Percentiles rank a stretch among this genome's conserved stretches.
These are phyloP conservation scores for Corythornis vintsioides DNA, from an alignment of 2,113 vertebrate genomes.

Conservation along the genomic window DNA sequence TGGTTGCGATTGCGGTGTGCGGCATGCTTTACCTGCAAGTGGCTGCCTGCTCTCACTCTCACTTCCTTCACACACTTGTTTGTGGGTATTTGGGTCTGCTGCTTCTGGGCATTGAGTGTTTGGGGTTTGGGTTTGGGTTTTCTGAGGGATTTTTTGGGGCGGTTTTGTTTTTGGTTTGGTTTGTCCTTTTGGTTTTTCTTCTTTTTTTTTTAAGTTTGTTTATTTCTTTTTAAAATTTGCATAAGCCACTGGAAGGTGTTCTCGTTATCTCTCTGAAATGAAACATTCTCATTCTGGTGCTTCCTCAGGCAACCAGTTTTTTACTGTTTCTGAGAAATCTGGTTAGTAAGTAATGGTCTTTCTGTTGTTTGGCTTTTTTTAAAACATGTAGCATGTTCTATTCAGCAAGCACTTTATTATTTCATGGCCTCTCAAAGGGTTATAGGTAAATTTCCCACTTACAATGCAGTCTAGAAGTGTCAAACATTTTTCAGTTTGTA, in stretches of 20 bases:
- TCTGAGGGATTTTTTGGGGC: neutral
- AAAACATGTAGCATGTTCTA: neutral
- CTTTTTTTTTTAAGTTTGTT: too few relatives aligned
- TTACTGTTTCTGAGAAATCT: constrained; percentile 29
- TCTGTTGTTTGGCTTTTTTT: neutral
- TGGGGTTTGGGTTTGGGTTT: constrained; percentile 1
- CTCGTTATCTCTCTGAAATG: constrained; percentile 19
- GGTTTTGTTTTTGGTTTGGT: neutral
- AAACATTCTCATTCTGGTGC: constrained; percentile 42
- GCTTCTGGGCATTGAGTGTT: constrained; percentile 69
- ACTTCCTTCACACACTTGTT: constrained; percentile 78
- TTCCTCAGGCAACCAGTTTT: constrained; percentile 59
- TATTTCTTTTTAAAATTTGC: neutral
- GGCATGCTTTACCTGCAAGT: constrained; percentile 89
- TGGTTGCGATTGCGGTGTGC: constrained; percentile 86
- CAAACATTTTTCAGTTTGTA: neutral
- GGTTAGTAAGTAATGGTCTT: constrained; percentile 13
- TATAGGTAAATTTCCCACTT: neutral
- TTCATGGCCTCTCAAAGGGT: neutral
- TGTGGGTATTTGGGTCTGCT: constrained; percentile 74
- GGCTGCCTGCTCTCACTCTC: constrained; percentile 86
- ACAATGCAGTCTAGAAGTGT: neutral
- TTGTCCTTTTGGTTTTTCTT: neutral
- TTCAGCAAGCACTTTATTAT: neutral
- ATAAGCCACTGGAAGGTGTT: constrained; percentile 42